Percentiles rank a stretch among this genome's conserved stretches.
These are phyloP conservation scores for Aphidius gifuensis DNA, from an alignment of 1,140 invertebrate genomes.

Conservation along the genomic window DNA sequence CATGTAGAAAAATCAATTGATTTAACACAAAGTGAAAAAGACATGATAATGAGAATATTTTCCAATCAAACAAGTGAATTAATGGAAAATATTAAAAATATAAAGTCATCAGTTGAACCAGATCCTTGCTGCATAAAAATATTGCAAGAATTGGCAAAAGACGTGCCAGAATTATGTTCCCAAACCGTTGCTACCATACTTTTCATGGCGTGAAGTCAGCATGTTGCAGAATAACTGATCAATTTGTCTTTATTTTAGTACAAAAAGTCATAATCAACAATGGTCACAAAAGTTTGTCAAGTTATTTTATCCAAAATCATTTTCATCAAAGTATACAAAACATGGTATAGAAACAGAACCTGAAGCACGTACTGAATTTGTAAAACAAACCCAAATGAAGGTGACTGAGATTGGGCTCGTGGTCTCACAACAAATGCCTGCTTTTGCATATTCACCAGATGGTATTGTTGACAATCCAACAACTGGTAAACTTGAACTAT, in stretches of 20 bases:
- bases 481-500: conserved; percentile 15
- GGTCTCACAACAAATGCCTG: conserved; percentile 19
- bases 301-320: conserved; percentile 17
- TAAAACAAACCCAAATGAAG: neutral
- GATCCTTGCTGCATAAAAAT: neutral
- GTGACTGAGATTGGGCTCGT: conserved; percentile 16
- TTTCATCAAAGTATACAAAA: conserved; percentile 3
- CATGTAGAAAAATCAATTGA: neutral
- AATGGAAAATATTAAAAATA: neutral
- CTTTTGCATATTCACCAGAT: conserved; percentile 25
- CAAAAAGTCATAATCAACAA: too few species aligned
- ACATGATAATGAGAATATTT: neutral
- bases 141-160: neutral
- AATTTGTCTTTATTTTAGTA: too few species aligned
- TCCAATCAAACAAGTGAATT: neutral
- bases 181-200: neutral
- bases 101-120: neutral
- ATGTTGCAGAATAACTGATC: too few species aligned
- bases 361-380: conserved; percentile 11
- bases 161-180: neutral
- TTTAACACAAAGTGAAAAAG: neutral
- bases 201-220: conserved; percentile 1
- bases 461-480: conserved; percentile 22
- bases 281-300: conserved; percentile 22
- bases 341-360: conserved; percentile 20